Base-by-base conservation (phyloP, 2,888 invertebrate genomes). In the Drosophila testacea region DNA sequence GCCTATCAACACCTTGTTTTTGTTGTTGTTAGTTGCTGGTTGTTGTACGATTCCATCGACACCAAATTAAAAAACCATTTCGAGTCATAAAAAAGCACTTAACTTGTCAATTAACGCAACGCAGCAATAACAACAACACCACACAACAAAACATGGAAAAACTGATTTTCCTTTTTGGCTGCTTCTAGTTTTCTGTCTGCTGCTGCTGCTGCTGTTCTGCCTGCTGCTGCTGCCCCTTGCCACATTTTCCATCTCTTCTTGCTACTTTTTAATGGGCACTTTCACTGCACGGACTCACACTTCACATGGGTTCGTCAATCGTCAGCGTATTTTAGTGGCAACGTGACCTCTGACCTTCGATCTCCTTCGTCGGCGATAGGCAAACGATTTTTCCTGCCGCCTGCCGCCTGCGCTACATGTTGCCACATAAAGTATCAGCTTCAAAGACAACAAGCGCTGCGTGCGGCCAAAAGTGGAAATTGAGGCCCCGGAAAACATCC, bases 41-140 rank as follows among this genome's bases (percentile, higher is more conserved):
- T 70, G 50, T 56, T 62, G 41, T 68, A 59, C 69, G 74, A 81
- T 83, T 80, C 84, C 88, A 79, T 90, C 88, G 82, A 77, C 90
- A 89, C 77, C 79, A 84, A 88, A 90, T 90, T 90, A 90, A 90
- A 90, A 90, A 90, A 60, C 82, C 84, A 90, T 90, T 90, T 77
- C 70, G 65, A 81, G 63, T 83, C 87, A 89, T 90, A 90, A 90
- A 89, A 90, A 90, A 80, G 83, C 90, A 90, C 90, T 90, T 84
- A 85, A 85, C 79, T 83, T 76, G 84, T 87, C 86, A 88, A 84
- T 89, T 88, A 89, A 86, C 88, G 77, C 83, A 55, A 59, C 57
- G 57, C 63, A 42, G 70, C 62, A 70, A 79, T 61, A 65, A 9
- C 60, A 70, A 63, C 56, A 64, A 30, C 38, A 32, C 44, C 39